These are phyloP conservation scores for Gasteruption jaculator DNA, from an alignment of 2,888 invertebrate genomes.

Conservation along the genomic window DNA sequence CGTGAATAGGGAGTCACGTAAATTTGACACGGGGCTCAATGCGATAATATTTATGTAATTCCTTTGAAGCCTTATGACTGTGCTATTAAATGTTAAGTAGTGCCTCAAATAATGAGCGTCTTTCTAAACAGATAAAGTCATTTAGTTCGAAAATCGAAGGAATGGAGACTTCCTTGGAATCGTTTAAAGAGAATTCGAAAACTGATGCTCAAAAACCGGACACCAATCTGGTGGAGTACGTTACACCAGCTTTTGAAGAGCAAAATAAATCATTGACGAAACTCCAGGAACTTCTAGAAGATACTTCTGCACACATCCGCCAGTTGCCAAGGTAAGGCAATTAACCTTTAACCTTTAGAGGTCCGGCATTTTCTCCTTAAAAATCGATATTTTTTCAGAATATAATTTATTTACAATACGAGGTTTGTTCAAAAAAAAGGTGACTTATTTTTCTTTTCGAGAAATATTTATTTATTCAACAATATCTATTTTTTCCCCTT, in stretches of 20 bases:
- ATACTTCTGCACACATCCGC: conserved; percentile 32
- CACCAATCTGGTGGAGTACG: too few species aligned
- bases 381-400: conserved; percentile 3
- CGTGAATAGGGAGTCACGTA: too few species aligned
- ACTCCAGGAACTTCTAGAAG: conserved; percentile 36
- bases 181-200: conserved; percentile 28
- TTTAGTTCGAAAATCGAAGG: conserved; percentile 29
- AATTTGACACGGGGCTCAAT: too few species aligned
- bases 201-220: conserved; percentile 23
- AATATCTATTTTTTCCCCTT: too few species aligned
- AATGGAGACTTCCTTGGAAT: conserved; percentile 31
- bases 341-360: conserved; percentile 16
- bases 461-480: too few species aligned
- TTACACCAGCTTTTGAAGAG: conserved; percentile 25
- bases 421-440: too few species aligned
- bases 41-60: too few species aligned
- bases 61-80: too few species aligned
- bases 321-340: conserved; percentile 40
- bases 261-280: conserved; percentile 32
- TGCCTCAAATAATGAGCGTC: neutral
- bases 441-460: too few species aligned
- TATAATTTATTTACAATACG: conserved; percentile 37
- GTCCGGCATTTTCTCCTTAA: too few species aligned
- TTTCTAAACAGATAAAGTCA: conserved; percentile 28
- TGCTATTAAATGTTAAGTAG: neutral